A percentile compares a stretch with the other conserved stretches of the same genome.
Conservation (phyloP, 2,888 invertebrate genomes). For the Hydrotaea diabolus region DNA sequence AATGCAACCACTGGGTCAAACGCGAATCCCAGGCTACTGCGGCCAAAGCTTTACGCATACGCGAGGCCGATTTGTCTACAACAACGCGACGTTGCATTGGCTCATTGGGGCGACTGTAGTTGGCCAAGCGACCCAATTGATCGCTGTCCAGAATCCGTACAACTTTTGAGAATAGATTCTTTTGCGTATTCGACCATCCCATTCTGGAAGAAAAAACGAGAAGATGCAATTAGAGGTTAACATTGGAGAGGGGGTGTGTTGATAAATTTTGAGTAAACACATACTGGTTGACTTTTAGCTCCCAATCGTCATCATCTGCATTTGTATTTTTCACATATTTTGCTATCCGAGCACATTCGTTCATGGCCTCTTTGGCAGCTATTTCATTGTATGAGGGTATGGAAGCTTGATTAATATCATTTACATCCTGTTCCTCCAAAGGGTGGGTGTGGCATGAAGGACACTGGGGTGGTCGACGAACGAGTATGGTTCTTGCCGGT, state of each 20-base stretch:
- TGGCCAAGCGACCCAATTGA: slow-evolving; percentile 84
- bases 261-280: slow-evolving; percentile 51
- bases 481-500: slow-evolving; percentile 77
- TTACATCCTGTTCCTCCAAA: slow-evolving; percentile 81
- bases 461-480: slow-evolving; percentile 79
- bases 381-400: slow-evolving; percentile 83
- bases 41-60: slow-evolving; percentile 86
- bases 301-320: slow-evolving; percentile 85
- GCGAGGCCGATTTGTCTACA: slow-evolving; percentile 86
- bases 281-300: slow-evolving; percentile 85
- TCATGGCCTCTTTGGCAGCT: slow-evolving; percentile 85
- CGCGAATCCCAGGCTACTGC: slow-evolving; percentile 88
- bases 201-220: slow-evolving; percentile 79
- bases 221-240: neutral
- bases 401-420: slow-evolving; percentile 78
- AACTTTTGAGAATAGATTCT: slow-evolving; percentile 85
- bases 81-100: slow-evolving; percentile 86
- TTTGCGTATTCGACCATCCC: slow-evolving; percentile 85
- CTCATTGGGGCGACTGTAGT: slow-evolving; percentile 84
- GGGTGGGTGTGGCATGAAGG: slow-evolving; percentile 80
- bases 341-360: slow-evolving; percentile 86
- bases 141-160: slow-evolving; percentile 86
- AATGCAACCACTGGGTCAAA: slow-evolving; percentile 89
- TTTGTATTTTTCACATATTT: slow-evolving; percentile 83
- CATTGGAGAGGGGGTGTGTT: neutral